A percentile compares a stretch with the other conserved stretches of the same genome.
Evolutionary conservation across 2,797 vertebrate species (phyloP).

Genomic region (Myripristis jacobus): DNA sequence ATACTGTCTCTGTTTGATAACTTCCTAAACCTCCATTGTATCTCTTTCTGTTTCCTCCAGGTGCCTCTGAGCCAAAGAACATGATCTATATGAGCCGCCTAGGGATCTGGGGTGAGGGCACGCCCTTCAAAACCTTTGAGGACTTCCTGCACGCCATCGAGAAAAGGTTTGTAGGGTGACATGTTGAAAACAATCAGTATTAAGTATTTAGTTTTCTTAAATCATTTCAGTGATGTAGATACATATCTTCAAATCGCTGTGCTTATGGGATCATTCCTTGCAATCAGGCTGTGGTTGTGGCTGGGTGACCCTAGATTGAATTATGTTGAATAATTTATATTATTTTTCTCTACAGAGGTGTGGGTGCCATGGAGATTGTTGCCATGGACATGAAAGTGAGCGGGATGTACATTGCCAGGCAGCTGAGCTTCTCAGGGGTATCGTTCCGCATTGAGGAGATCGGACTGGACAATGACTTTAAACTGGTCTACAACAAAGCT

Average conservation of each 20-base stretch:
- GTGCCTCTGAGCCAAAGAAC: constrained; percentile 99
- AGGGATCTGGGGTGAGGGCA: constrained; percentile 98
- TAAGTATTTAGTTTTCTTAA: neutral
- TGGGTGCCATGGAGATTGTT: constrained; percentile 99
- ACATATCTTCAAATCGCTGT: neutral
- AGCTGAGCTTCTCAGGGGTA: constrained; percentile 98
- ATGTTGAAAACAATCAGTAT: neutral
- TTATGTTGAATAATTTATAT: constrained; percentile 45
- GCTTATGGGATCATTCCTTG: constrained; percentile 19
- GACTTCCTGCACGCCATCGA: constrained; percentile 98
- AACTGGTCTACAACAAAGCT: constrained; percentile 93
- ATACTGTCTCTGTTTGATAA: neutral
- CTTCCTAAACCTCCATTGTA: neutral
- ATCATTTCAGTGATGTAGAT: constrained; percentile 8
- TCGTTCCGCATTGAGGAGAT: constrained; percentile 98
- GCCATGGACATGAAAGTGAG: constrained; percentile 99
- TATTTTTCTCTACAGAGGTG: constrained; percentile 85
- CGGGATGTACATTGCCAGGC: constrained; percentile 98
- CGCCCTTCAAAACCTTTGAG: constrained; percentile 93
- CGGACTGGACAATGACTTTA: constrained; percentile 90
- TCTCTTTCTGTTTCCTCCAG: constrained; percentile 70
- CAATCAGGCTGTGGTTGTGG: constrained; percentile 3
- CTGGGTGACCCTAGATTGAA: constrained; percentile 20
- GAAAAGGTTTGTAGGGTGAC: constrained; percentile 88
- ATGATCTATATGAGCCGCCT: constrained; percentile 99